A percentile compares a stretch with the other conserved stretches of the same genome.
These are phyloP conservation scores for Ypsolopha scabrella DNA, from an alignment of 2,888 invertebrate species.

Conservation along the genomic window DNA sequence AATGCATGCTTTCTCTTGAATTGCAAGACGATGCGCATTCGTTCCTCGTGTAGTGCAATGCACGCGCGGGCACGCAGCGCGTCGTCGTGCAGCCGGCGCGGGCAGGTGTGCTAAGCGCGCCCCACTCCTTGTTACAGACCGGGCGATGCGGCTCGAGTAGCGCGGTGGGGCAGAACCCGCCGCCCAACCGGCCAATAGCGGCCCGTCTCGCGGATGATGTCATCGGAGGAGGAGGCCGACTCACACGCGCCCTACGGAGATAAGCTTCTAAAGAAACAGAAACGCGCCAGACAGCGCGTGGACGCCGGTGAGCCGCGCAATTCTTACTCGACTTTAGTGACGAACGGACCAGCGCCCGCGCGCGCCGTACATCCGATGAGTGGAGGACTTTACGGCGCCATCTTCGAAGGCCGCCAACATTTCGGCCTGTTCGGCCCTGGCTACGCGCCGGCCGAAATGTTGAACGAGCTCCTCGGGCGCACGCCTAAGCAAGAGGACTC, in stretches of 20 bases:
- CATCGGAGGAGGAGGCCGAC: constrained; percentile 97
- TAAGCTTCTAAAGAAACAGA: constrained; percentile 92
- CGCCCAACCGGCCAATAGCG: constrained; percentile 84
- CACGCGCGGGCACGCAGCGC: constrained; percentile 18
- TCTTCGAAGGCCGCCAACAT: constrained; percentile 84
- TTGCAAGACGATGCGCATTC: neutral
- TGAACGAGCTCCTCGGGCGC: constrained; percentile 88
- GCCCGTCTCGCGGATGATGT: constrained; percentile 91
- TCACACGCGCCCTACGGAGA: constrained; percentile 94
- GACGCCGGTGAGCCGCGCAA: constrained; percentile 96
- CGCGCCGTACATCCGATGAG: constrained; percentile 81
- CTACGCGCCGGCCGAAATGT: constrained; percentile 91
- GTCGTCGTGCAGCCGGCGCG: constrained; percentile 10
- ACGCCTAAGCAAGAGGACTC: constrained; percentile 79
- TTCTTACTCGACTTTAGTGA: constrained; percentile 80
- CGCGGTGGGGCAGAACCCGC: constrained; percentile 67
- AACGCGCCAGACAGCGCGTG: constrained; percentile 95
- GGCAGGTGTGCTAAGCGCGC: constrained; percentile 58
- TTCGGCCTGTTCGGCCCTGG: constrained; percentile 87
- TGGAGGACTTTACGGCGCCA: constrained; percentile 88
- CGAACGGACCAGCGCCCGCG: constrained; percentile 68
- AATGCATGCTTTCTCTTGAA: too few species aligned
- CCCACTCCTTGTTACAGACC: constrained; percentile 63
- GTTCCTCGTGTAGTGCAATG: neutral
- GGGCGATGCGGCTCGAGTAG: constrained; percentile 64